These are phyloP conservation scores for Penaeus vannamei DNA, from an alignment of 1,140 invertebrate species.

Conservation along the genomic window DNA sequence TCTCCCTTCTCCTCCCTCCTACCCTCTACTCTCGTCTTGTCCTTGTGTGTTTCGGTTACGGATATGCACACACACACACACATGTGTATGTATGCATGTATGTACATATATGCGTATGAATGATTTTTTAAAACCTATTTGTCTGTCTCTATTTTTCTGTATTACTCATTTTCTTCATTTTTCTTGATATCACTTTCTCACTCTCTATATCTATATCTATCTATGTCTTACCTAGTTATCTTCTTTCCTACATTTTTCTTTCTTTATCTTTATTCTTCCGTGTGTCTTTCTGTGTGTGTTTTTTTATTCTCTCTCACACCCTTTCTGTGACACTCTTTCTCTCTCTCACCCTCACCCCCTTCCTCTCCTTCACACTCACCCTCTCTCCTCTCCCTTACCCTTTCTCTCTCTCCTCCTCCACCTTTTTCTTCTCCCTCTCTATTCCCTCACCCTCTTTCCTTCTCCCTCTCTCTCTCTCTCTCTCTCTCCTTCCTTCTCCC, in stretches of 20 bases:
- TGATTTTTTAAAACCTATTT: not conserved
- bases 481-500: not conserved
- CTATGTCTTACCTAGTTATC: not conserved
- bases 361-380: no score
- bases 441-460: no score
- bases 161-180: slow-evolving; percentile 12
- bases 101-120: not conserved
- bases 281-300: not conserved
- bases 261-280: not conserved
- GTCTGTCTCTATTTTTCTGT: not conserved
- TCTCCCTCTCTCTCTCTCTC: not conserved
- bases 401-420: no score
- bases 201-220: not conserved
- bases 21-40: no score
- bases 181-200: not conserved
- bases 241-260: not conserved
- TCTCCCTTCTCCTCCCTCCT: no score
- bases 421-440: no score
- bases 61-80: not conserved
- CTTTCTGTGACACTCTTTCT: not conserved
- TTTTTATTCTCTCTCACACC: not conserved
- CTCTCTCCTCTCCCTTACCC: no score
- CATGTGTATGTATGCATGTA: not conserved
- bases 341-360: no score
- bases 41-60: not conserved